phyloP scores from a whole-genome alignment of 2,888 invertebrate genomes.

The Cheilosia vernalis region DNA sequence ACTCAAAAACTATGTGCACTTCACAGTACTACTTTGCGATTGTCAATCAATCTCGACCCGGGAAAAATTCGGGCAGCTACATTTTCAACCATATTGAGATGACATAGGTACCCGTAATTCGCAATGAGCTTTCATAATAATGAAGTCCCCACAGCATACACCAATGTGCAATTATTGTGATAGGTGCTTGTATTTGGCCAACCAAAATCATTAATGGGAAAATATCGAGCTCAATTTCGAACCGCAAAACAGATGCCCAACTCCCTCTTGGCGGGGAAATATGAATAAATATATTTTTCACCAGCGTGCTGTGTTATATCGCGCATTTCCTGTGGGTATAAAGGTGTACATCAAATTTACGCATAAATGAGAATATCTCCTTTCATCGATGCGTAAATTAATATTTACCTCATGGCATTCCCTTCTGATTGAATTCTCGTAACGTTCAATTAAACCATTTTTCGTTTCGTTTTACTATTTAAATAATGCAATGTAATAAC shows the following conservation, averaged over 20 bases:
- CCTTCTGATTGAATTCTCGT: neutral
- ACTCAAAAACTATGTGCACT: too few relatives aligned
- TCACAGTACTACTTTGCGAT: neutral
- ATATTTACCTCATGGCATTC: constrained; percentile 6
- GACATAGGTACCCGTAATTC: neutral
- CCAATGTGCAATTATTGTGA: neutral
- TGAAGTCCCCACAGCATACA: constrained; percentile 12
- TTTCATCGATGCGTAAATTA: neutral
- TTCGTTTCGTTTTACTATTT: neutral
- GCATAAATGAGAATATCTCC: constrained; percentile 3
- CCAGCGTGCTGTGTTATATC: neutral
- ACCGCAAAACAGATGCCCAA: neutral
- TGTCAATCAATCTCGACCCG: neutral
- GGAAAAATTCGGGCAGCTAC: neutral
- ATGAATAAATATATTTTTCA: neutral
- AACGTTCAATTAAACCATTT: neutral
- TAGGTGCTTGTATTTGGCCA: neutral
- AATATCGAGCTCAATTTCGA: constrained; percentile 10
- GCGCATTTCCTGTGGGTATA: constrained; percentile 1
- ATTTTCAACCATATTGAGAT: neutral
- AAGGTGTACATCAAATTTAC: neutral
- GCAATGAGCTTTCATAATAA: constrained; percentile 5
- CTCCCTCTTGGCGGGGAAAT: neutral
- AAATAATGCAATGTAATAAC: neutral
- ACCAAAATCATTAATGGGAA: constrained; percentile 17